Evolutionary conservation across 2,797 vertebrate genomes (phyloP).

Genomic region (Chloroceryle inda): DNA sequence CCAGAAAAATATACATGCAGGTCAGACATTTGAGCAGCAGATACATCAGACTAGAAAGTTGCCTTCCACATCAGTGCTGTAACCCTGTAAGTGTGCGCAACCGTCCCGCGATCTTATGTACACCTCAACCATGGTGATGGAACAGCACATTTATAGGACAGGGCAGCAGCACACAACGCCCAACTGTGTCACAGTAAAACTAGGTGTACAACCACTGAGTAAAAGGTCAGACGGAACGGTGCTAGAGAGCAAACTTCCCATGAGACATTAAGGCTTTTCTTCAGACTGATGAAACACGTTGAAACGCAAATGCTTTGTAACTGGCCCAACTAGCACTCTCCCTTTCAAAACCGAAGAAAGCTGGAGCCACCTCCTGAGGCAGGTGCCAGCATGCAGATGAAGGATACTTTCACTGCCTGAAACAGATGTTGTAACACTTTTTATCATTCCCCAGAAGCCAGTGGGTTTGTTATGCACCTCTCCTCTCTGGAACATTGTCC

Average conservation of each 20-base stretch:
- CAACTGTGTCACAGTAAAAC: background rate
- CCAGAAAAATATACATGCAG: fast-evolving
- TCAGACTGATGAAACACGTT: background rate
- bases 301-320: background rate
- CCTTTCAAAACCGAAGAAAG: background rate
- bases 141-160: background rate
- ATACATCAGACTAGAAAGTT: background rate
- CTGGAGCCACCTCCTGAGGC: background rate
- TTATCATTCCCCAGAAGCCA: slow-evolving; percentile 98
- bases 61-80: background rate
- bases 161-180: background rate
- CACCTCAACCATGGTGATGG: background rate
- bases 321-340: background rate
- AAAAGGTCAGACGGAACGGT: background rate
- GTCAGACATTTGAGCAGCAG: background rate
- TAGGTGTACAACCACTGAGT: background rate
- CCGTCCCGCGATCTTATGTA: background rate
- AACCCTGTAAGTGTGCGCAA: background rate
- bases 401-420: slow-evolving; percentile 97
- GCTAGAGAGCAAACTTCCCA: background rate
- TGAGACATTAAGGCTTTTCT: background rate
- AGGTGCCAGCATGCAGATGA: slow-evolving; percentile 49
- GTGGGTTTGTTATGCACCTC: slow-evolving; percentile 94
- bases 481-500: slow-evolving; percentile 96
- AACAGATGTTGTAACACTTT: slow-evolving; percentile 92